These are phyloP conservation scores for Sarotherodon lohbergeri DNA, from an alignment of 2,113 vertebrate species.

Conservation along the genomic window DNA sequence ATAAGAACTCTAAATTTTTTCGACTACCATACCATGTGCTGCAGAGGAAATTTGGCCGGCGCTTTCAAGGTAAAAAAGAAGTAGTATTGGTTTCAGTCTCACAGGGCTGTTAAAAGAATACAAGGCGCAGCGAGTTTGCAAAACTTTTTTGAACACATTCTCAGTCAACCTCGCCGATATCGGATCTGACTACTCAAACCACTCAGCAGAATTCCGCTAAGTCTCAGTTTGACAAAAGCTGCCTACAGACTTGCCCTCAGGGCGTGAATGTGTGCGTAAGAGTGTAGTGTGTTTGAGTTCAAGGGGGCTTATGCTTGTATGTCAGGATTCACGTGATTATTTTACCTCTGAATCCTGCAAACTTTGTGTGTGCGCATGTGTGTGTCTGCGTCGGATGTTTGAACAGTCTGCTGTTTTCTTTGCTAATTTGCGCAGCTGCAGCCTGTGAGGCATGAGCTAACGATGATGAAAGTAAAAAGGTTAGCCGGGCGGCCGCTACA, in stretches of 20 bases:
- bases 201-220: conserved; percentile 34
- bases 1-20: neutral
- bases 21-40: neutral
- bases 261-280: conserved; percentile 31
- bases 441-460: conserved; percentile 51
- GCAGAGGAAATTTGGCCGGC: neutral
- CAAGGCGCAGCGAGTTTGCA: neutral
- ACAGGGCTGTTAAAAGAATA: neutral
- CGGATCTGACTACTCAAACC: conserved; percentile 45
- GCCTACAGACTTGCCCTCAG: conserved; percentile 13
- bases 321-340: conserved; percentile 46
- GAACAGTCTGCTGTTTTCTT: conserved; percentile 54
- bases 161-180: conserved; percentile 3
- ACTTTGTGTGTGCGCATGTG: neutral
- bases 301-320: conserved; percentile 11
- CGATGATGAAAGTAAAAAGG: conserved; percentile 37
- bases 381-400: conserved; percentile 22
- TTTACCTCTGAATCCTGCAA: conserved; percentile 28
- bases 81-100: neutral
- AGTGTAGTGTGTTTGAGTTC: neutral
- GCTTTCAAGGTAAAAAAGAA: neutral
- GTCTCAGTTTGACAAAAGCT: conserved; percentile 33
- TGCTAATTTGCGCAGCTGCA: conserved; percentile 65
- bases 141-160: neutral
- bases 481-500: conserved; percentile 4